Conservation (phyloP, 2,113 vertebrate genomes). For the Gymnocephalus cernua region DNA sequence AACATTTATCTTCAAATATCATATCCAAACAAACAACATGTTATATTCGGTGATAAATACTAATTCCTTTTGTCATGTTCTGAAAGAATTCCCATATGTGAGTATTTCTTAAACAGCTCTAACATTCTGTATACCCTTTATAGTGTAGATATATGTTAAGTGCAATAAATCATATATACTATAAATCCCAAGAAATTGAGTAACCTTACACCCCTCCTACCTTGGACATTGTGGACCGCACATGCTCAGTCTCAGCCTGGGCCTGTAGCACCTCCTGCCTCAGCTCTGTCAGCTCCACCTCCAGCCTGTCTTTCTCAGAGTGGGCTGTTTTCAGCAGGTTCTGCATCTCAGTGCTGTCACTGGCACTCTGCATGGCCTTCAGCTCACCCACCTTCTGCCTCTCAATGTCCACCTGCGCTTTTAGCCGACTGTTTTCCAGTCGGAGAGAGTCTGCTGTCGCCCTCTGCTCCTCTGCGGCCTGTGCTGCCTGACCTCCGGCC, state of each 20-base stretch:
- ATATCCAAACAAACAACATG: not conserved
- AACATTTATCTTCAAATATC: not conserved
- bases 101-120: not conserved
- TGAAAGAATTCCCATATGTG: not conserved
- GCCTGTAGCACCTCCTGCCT: constrained; percentile 89
- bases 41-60: not conserved
- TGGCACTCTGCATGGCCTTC: constrained; percentile 81
- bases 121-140: not conserved
- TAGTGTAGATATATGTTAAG: not conserved
- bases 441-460: constrained; percentile 84
- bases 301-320: constrained; percentile 89
- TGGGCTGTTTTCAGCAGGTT: constrained; percentile 87
- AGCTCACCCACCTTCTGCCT: constrained; percentile 88
- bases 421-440: constrained; percentile 89
- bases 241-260: constrained; percentile 85
- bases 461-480: constrained; percentile 85
- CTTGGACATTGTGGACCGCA: constrained; percentile 87
- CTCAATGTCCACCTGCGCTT: constrained; percentile 89
- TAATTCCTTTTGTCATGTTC: not conserved
- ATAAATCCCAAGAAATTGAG: not conserved
- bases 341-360: constrained; percentile 86
- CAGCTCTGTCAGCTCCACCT: constrained; percentile 87
- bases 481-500: constrained; percentile 65
- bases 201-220: constrained; percentile 71
- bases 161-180: not conserved